Conservation (phyloP, 2,113 vertebrate species). For the Bubo bubo region DNA sequence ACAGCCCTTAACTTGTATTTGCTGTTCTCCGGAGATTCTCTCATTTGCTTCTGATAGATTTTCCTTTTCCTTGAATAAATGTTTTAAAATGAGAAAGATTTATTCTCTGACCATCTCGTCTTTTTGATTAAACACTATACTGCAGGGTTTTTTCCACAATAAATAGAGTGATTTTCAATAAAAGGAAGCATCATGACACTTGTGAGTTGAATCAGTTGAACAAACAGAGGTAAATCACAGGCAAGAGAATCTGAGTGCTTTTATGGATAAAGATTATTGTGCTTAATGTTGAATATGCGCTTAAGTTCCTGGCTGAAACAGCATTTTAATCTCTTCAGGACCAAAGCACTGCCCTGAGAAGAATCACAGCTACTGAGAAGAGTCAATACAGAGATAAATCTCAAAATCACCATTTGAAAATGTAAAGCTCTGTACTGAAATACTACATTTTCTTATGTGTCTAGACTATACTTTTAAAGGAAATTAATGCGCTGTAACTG, state of each 20-base stretch:
- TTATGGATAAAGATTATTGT: background rate
- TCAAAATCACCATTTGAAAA: background rate
- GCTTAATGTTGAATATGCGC: background rate
- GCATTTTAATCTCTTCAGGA: background rate
- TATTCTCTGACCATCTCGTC: background rate
- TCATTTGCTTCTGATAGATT: background rate
- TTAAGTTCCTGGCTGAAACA: background rate
- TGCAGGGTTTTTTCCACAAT: background rate
- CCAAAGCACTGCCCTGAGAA: background rate
- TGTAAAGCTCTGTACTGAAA: accelerated
- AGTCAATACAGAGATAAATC: background rate
- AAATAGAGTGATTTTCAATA: background rate
- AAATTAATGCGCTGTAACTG: background rate
- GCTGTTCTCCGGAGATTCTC: background rate
- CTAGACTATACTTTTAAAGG: background rate
- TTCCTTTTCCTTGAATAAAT: slow-evolving; percentile 19
- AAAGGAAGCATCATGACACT: background rate
- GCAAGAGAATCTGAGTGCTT: background rate
- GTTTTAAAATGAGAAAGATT: slow-evolving; percentile 31
- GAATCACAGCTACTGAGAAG: background rate
- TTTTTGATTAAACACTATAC: background rate
- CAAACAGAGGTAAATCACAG: background rate
- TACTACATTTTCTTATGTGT: background rate
- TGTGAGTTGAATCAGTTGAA: background rate
- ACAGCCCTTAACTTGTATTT: background rate